Percentiles rank a stretch among this genome's conserved stretches.
phyloP scores from a whole-genome alignment of 2,888 invertebrate genomes.

The Melanophora roralis region DNA sequence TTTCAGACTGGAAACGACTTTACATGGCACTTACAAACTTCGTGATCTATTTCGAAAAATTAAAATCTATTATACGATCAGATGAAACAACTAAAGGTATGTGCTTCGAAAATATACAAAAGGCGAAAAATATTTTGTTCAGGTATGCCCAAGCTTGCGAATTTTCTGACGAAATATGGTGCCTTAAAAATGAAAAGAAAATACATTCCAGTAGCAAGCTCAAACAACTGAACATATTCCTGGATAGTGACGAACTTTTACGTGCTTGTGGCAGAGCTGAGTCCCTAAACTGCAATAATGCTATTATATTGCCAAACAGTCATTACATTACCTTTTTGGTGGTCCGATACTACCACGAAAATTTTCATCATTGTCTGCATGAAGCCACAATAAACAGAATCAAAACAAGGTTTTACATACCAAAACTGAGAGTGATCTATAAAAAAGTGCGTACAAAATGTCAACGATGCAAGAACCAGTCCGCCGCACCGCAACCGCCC shows the following conservation, averaged over 20 bases:
- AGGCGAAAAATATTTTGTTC: constrained; percentile 24
- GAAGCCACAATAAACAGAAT: constrained; percentile 56
- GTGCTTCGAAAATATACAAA: constrained; percentile 27
- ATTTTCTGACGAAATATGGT: constrained; percentile 41
- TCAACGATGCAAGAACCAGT: constrained; percentile 53
- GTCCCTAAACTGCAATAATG: constrained; percentile 26
- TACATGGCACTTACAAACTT: constrained; percentile 44
- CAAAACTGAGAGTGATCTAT: constrained; percentile 36
- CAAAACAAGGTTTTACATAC: constrained; percentile 13
- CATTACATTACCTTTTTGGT: constrained; percentile 9
- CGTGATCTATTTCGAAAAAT: constrained; percentile 15
- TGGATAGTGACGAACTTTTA: constrained; percentile 10
- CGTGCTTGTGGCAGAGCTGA: neutral
- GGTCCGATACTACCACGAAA: constrained; percentile 32
- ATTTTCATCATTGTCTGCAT: constrained; percentile 50
- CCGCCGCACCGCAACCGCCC: constrained; percentile 24
- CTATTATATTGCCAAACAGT: neutral
- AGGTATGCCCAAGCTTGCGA: constrained; percentile 39
- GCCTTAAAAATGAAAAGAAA: constrained; percentile 23
- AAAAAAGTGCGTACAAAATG: constrained; percentile 43
- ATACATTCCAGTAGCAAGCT: too few relatives aligned
- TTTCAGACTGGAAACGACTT: constrained; percentile 43
- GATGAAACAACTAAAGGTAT: neutral
- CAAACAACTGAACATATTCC: constrained; percentile 46
- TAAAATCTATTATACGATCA: neutral